Evolutionary conservation across 2,888 invertebrate species (phyloP).

Genomic region (Conchocele bisecta): DNA sequence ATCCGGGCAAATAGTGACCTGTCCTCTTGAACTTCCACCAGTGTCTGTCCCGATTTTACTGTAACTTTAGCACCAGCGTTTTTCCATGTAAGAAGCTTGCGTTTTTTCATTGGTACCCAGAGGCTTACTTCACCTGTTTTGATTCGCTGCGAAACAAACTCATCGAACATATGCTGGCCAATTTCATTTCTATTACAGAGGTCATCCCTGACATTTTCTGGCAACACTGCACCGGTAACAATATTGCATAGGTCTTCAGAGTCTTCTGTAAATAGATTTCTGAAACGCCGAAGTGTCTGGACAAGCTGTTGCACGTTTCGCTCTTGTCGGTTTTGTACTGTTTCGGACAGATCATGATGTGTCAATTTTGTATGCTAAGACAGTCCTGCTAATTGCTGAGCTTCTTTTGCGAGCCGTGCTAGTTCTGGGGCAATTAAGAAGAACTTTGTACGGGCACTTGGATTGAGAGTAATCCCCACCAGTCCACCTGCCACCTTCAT

Average conservation of each 20-base stretch:
- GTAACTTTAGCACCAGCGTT: neutral
- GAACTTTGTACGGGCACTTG: conserved; percentile 3
- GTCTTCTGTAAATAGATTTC: conserved; percentile 1
- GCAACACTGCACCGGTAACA: conserved; percentile 14
- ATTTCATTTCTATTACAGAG: neutral
- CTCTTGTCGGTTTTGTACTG: neutral
- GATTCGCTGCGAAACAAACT: conserved; percentile 2
- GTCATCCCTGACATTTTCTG: conserved; percentile 4
- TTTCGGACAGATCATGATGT: neutral
- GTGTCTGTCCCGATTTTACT: neutral
- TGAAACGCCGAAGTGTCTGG: neutral
- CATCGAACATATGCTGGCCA: conserved; percentile 1
- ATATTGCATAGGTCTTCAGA: conserved; percentile 5
- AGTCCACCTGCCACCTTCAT: conserved; percentile 24
- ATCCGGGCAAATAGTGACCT: conserved; percentile 13
- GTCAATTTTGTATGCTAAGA: neutral
- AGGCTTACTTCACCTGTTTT: neutral
- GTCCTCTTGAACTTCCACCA: conserved; percentile 18
- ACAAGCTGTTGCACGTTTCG: neutral
- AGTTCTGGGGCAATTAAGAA: neutral
- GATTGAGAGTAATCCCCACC: conserved; percentile 14
- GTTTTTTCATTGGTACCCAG: conserved; percentile 8
- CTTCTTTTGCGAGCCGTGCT: neutral
- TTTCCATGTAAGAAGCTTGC: conserved; percentile 8
- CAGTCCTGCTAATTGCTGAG: neutral